Conservation (phyloP, 1,140 invertebrate genomes). For the Diachasma alloeum region DNA sequence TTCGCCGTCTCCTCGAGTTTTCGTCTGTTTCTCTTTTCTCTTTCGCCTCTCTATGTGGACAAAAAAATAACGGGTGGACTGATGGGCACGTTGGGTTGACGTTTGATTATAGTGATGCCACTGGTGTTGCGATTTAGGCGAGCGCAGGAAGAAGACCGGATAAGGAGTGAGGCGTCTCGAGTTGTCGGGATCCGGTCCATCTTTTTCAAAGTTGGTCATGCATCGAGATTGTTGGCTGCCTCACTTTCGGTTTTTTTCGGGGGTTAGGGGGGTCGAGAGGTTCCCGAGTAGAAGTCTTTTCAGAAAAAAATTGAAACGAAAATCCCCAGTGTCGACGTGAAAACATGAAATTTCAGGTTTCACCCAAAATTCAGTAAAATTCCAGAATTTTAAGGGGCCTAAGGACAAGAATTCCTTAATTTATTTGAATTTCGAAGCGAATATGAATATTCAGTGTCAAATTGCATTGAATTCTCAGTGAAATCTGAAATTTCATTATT, state of each 20-base stretch:
- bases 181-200: not conserved
- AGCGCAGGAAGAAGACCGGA: slow-evolving; percentile 1
- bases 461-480: too few relatives aligned
- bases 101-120: not conserved
- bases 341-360: too few relatives aligned
- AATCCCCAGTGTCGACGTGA: too few relatives aligned
- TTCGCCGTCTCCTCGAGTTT: not conserved
- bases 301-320: too few relatives aligned
- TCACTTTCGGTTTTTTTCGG: not conserved
- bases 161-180: slow-evolving; percentile 3
- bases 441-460: too few relatives aligned
- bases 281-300: too few relatives aligned
- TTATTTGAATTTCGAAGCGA: too few relatives aligned
- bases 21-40: not conserved
- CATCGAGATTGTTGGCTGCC: not conserved
- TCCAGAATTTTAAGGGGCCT: too few relatives aligned
- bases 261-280: not conserved
- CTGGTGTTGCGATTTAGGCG: slow-evolving; percentile 4
- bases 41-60: not conserved
- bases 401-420: too few relatives aligned
- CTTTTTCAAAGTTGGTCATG: slow-evolving; percentile 5
- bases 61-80: too few relatives aligned
- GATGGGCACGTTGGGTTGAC: not conserved
- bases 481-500: too few relatives aligned
- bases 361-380: too few relatives aligned